A percentile compares a stretch with the other conserved stretches of the same genome.
phyloP scores from a whole-genome alignment of 2,113 vertebrate genomes.

The Emydura subglobosa region DNA sequence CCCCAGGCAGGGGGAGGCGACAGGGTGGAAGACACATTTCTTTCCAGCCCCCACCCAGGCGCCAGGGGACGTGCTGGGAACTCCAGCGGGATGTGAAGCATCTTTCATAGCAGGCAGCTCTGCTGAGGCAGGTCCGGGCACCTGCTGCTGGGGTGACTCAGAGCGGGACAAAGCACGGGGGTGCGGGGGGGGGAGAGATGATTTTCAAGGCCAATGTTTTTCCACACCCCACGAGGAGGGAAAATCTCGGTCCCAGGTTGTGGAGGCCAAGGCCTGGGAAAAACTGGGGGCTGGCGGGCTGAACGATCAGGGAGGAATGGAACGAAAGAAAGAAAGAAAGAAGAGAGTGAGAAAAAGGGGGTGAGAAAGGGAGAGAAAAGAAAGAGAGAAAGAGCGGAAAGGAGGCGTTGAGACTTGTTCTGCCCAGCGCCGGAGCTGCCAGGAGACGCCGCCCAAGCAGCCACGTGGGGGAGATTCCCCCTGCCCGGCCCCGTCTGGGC shows the following conservation, averaged over 20 bases:
- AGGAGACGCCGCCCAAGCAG: not conserved
- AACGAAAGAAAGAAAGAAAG: not conserved
- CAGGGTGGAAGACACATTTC: not conserved
- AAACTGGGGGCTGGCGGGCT: not conserved
- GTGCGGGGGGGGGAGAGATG: slow-evolving; percentile 19
- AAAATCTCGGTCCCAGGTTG: too few relatives aligned
- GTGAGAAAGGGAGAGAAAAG: not conserved
- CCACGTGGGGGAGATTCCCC: too few relatives aligned
- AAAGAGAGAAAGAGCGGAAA: not conserved
- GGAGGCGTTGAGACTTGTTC: not conserved
- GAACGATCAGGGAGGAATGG: not conserved
- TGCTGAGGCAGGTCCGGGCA: not conserved
- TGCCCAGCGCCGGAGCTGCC: not conserved
- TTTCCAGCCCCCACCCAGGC: not conserved
- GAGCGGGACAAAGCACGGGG: slow-evolving; percentile 41
- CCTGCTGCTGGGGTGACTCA: slow-evolving; percentile 14
- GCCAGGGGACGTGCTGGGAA: not conserved
- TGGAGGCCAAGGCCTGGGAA: not conserved
- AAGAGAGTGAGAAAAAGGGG: not conserved
- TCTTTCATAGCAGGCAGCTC: not conserved
- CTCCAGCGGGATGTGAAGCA: not conserved
- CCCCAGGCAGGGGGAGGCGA: not conserved
- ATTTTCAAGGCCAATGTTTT: not conserved
- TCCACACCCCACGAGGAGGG: not conserved
- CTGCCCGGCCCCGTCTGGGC: not conserved